Conservation (phyloP, 2,113 vertebrate species). For the Nestor notabilis region DNA sequence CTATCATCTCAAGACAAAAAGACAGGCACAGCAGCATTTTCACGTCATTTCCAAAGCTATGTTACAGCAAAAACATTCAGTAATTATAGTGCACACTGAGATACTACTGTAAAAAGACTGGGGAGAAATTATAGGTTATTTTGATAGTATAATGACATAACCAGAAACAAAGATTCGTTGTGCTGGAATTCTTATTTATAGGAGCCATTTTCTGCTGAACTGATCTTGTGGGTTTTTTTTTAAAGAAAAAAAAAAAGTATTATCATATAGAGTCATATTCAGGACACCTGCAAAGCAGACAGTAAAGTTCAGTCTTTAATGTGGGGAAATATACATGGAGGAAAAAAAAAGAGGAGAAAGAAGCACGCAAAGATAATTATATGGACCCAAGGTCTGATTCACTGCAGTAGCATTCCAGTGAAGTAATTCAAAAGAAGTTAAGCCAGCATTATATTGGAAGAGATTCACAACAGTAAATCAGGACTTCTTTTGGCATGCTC, state of each 20-base stretch:
- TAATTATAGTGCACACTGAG: constrained; percentile 27
- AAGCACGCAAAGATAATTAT: neutral
- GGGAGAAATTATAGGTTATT: constrained; percentile 6
- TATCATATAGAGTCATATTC: neutral
- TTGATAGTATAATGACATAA: neutral
- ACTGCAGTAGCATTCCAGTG: constrained; percentile 5
- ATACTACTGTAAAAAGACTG: neutral
- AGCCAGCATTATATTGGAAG: constrained; percentile 24
- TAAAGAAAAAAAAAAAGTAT: neutral
- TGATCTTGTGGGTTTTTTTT: neutral
- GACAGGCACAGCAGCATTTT: constrained; percentile 11
- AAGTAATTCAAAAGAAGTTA: constrained; percentile 53
- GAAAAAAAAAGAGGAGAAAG: neutral
- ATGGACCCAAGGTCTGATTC: neutral
- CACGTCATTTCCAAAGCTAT: neutral
- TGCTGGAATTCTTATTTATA: neutral
- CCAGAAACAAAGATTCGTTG: neutral
- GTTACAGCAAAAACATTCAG: neutral
- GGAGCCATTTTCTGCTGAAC: neutral
- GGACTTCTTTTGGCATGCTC: constrained; percentile 13
- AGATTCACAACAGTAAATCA: constrained; percentile 35
- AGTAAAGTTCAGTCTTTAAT: neutral
- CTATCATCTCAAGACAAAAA: neutral
- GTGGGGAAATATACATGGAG: neutral
- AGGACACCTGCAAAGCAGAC: neutral